Evolutionary conservation across 2,888 invertebrate species (phyloP).

Genomic region (Dendrolimus pini): DNA sequence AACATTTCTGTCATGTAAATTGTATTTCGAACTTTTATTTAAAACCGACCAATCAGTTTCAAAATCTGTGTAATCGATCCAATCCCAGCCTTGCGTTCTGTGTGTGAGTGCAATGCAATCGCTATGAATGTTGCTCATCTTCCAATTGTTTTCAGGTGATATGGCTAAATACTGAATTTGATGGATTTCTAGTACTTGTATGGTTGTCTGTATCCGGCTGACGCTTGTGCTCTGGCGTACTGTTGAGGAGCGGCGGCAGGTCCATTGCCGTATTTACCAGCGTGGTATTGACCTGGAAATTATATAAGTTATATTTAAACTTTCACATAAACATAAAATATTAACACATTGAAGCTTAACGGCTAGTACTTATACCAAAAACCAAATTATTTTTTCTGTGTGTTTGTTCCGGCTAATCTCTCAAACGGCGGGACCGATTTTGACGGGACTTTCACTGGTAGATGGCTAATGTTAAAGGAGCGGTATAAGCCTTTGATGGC

Average conservation of each 20-base stretch:
- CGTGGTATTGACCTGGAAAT: conserved; percentile 66
- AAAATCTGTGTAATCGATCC: conserved; percentile 8
- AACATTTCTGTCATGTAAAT: conserved; percentile 4
- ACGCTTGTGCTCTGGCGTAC: conserved; percentile 47
- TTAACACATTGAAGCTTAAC: no score
- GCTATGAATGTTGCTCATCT: conserved; percentile 20
- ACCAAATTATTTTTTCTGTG: no score
- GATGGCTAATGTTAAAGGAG: no score
- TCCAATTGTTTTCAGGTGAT: conserved; percentile 5
- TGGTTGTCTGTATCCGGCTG: conserved; percentile 51
- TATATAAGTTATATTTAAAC: not conserved
- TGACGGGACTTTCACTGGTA: no score
- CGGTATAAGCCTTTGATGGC: no score
- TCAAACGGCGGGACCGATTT: no score
- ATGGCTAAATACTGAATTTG: conserved; percentile 14
- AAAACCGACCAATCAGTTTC: not conserved
- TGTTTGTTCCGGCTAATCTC: no score
- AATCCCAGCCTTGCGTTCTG: conserved; percentile 11
- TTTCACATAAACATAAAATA: no score
- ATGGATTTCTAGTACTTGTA: conserved; percentile 51
- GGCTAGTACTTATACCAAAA: no score
- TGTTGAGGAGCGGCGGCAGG: conserved; percentile 35
- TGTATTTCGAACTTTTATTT: not conserved
- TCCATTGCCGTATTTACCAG: conserved; percentile 54
- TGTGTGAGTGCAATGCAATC: conserved; percentile 10